A percentile compares a stretch with the other conserved stretches of the same genome.
phyloP scores from a whole-genome alignment of 2,888 invertebrate genomes.

The Hypomecis punctinalis region DNA sequence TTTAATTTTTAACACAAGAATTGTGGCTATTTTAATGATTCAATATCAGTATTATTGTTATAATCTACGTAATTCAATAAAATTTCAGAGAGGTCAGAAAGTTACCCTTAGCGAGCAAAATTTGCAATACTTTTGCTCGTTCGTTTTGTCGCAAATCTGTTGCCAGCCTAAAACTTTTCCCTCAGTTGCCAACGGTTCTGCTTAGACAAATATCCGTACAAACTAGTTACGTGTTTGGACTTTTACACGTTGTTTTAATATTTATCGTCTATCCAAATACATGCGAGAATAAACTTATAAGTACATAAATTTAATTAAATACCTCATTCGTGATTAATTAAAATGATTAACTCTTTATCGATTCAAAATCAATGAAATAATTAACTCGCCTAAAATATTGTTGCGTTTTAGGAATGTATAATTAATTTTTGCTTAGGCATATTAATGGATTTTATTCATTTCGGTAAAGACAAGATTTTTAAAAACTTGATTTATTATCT shows the following conservation, averaged over 20 bases:
- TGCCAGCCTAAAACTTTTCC: slow-evolving; percentile 56
- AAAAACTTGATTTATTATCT: slow-evolving; percentile 21
- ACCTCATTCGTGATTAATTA: slow-evolving; percentile 4
- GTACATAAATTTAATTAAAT: slow-evolving; percentile 15
- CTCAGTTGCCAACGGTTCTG: slow-evolving; percentile 69
- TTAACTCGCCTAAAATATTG: slow-evolving; percentile 24
- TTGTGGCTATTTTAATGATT: no score
- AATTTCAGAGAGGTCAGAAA: no score
- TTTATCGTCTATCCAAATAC: slow-evolving; percentile 57
- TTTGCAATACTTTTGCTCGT: no score
- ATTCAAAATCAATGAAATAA: slow-evolving; percentile 27
- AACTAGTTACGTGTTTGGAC: slow-evolving; percentile 81
- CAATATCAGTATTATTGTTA: no score
- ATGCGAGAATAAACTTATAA: neutral
- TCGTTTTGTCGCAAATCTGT: slow-evolving; percentile 24
- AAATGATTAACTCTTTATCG: slow-evolving; percentile 22
- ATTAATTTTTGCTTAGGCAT: slow-evolving; percentile 28
- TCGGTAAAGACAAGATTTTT: slow-evolving; percentile 24
- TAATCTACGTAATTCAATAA: no score
- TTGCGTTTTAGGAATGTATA: slow-evolving; percentile 27
- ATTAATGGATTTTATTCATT: slow-evolving; percentile 27
- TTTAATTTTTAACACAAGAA: no score
- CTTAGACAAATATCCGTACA: slow-evolving; percentile 80
- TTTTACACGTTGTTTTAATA: slow-evolving; percentile 70
- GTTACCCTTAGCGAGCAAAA: no score